Evolutionary conservation across 1,140 invertebrate species (phyloP).

Genomic region (Pantala flavescens): DNA sequence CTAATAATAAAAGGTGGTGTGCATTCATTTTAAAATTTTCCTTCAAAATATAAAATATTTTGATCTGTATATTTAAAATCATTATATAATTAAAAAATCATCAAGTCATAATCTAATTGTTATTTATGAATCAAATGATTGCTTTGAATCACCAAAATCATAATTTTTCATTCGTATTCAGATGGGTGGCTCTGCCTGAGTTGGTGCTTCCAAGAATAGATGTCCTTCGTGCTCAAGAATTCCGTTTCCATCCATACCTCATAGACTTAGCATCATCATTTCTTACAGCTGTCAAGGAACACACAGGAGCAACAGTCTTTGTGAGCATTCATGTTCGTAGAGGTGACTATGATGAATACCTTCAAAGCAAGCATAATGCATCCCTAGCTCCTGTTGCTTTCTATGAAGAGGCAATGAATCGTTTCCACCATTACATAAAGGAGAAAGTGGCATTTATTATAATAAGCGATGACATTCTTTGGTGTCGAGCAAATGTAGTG

Average conservation of each 20-base stretch:
- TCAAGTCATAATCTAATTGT: no score
- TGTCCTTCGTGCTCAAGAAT: background rate
- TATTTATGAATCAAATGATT: no score
- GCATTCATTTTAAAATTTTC: no score
- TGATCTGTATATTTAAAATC: no score
- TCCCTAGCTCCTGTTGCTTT: slow-evolving; percentile 21
- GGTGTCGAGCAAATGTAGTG: slow-evolving; percentile 25
- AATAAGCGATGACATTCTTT: slow-evolving; percentile 27
- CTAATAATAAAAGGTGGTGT: no score
- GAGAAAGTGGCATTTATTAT: slow-evolving; percentile 24
- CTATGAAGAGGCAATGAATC: slow-evolving; percentile 23
- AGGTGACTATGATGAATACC: slow-evolving; percentile 24
- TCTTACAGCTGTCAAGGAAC: background rate
- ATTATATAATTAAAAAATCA: no score
- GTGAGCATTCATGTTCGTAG: slow-evolving; percentile 26
- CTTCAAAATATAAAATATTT: no score
- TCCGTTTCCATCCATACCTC: background rate
- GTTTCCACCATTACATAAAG: slow-evolving; percentile 16
- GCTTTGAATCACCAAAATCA: no score
- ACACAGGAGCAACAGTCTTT: slow-evolving; percentile 12
- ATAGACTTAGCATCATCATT: background rate
- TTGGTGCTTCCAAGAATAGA: background rate
- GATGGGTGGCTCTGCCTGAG: background rate
- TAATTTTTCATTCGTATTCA: background rate
- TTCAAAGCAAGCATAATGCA: slow-evolving; percentile 21